Evolutionary conservation across 2,113 vertebrate genomes (phyloP).

Genomic region (Mola mola): DNA sequence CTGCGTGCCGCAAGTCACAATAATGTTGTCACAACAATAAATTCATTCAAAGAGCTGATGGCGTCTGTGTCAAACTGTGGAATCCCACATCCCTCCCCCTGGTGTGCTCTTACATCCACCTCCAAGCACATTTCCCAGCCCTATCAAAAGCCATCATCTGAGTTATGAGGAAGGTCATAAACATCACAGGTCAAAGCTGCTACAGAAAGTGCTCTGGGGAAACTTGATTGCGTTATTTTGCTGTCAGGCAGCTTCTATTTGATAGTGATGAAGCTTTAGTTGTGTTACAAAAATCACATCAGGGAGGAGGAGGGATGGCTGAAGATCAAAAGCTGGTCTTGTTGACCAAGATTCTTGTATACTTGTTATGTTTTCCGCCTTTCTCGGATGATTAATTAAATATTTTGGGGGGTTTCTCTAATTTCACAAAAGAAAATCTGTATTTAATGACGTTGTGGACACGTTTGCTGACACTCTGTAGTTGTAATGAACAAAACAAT

Average conservation of each 20-base stretch:
- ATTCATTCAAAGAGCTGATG: constrained; percentile 60
- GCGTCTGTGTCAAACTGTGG: constrained; percentile 49
- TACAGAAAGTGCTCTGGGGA: constrained; percentile 29
- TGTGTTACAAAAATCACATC: constrained; percentile 48
- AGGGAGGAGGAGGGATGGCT: no score
- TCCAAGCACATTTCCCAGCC: constrained; percentile 11
- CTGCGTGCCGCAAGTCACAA: constrained; percentile 53
- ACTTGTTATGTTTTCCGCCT: no score
- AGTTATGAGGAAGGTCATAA: constrained; percentile 52
- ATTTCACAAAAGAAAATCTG: no score
- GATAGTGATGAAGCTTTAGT: constrained; percentile 47
- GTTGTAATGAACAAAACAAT: no score
- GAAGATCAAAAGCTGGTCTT: no score
- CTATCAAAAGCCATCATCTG: constrained; percentile 46
- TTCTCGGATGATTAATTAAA: no score
- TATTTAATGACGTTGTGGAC: no score
- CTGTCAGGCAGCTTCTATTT: constrained; percentile 58
- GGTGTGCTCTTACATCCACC: constrained; percentile 3
- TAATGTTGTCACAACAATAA: constrained; percentile 53
- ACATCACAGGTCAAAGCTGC: constrained; percentile 53
- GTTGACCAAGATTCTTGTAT: no score
- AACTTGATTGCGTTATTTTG: constrained; percentile 61
- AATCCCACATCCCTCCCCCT: constrained; percentile 30
- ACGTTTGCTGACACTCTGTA: no score
- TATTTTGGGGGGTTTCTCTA: no score